Base-by-base conservation (phyloP, 2,113 vertebrate species). In the Pluvianellus socialis region DNA sequence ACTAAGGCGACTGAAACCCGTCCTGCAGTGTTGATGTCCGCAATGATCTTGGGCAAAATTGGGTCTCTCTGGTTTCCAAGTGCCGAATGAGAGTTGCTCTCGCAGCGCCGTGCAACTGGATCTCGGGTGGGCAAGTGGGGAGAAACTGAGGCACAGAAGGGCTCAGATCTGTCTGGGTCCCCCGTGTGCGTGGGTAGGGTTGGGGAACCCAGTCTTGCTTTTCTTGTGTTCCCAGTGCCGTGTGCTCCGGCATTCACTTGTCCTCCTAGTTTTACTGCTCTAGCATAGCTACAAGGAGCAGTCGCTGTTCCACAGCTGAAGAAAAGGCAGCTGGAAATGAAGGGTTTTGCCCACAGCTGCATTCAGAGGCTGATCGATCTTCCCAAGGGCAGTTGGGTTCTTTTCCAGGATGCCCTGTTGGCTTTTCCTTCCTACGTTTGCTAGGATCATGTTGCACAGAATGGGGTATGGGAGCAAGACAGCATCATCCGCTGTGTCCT, bases 1-100 rank as follows among this genome's bases (percentile, higher is more conserved):
- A 27, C 10, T 21, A 0, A 63, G 32, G 49, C 0, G 24, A 8
- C 11, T 2, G 1, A 49, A 73, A 56, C 62, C 5, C 0, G 4
- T 42, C 17, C 12, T 16, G 5, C 14, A 1, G 10, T 12, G 66
- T 49, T 16, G 76, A 1, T 20, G 2, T 0, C 35, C 7, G 24
- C 30, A 2, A 1, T 1, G 14, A 13, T 27, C 18, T 1, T 5
- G 33, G 3, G 58, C 14, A 7, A 24, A 63, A 14, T 1, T 0
- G 1, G 4, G 2, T 12, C 1, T 44, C 10, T 17, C 38, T 5
- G 53, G 0, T 35, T 42, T 24, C 44, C 58, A 4, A 23, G 50
- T 1, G 1, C 2, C 14, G 1, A 4, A 5, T 15, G 17, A 7
- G n/a, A 22, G 53, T 9, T 17, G 33, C 7, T 53, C 6, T 53